A percentile compares a stretch with the other conserved stretches of the same genome.
Conservation (phyloP, 2,888 invertebrate species). For the Aquatica leii region DNA sequence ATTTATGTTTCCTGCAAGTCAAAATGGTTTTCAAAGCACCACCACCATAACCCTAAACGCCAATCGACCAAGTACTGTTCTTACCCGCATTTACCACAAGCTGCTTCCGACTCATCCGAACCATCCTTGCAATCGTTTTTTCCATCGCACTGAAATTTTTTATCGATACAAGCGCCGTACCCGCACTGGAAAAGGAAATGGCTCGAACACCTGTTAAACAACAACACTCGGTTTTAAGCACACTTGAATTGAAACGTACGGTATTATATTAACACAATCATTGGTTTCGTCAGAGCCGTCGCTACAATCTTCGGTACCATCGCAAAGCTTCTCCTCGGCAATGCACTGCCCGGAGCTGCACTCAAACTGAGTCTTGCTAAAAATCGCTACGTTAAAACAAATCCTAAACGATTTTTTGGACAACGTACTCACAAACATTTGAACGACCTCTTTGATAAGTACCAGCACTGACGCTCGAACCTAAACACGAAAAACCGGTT, state of each 20-base stretch:
- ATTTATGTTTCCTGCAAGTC: constrained; percentile 1
- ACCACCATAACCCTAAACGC: not conserved
- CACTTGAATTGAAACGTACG: constrained; percentile 3
- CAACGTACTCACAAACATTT: too few relatives aligned
- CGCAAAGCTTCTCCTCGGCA: constrained; percentile 56
- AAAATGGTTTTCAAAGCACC: not conserved
- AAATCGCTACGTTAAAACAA: too few relatives aligned
- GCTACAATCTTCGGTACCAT: constrained; percentile 60
- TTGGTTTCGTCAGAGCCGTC: constrained; percentile 48
- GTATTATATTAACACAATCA: constrained; percentile 14
- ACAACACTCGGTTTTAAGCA: not conserved
- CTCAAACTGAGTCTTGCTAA: constrained; percentile 19
- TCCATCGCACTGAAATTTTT: constrained; percentile 58
- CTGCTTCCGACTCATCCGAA: constrained; percentile 58
- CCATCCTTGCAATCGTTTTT: constrained; percentile 60
- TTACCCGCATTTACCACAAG: constrained; percentile 13
- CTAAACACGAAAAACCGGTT: too few relatives aligned
- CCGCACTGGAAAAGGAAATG: constrained; percentile 58
- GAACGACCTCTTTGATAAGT: too few relatives aligned
- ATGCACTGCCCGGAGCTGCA: constrained; percentile 60
- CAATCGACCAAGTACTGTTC: not conserved
- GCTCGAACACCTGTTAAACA: constrained; percentile 9
- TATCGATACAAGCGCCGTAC: constrained; percentile 64
- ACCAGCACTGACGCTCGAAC: too few relatives aligned
- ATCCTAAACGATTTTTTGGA: too few relatives aligned